These are phyloP conservation scores for Drosophila macrospina DNA, from an alignment of 2,888 invertebrate species.

Conservation along the genomic window DNA sequence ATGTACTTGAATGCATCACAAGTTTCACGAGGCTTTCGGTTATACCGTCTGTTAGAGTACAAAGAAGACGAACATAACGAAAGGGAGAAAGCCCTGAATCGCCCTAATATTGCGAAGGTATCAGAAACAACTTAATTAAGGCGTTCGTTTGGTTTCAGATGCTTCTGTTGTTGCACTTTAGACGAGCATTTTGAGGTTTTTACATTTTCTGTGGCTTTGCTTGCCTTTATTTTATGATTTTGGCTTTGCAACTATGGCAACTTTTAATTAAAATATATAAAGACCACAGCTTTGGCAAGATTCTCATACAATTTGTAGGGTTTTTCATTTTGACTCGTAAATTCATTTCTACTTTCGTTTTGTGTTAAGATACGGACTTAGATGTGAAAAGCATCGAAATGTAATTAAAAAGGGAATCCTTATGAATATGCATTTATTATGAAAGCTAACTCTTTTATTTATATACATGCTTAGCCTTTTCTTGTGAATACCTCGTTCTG, in stretches of 20 bases:
- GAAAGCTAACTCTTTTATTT: not conserved
- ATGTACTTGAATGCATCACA: too few relatives aligned
- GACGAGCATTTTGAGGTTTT: constrained; percentile 53
- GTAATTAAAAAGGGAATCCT: constrained; percentile 12
- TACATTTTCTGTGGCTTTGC: constrained; percentile 39
- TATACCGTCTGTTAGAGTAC: too few relatives aligned
- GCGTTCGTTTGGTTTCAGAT: constrained; percentile 48
- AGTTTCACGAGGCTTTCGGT: too few relatives aligned
- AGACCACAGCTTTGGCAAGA: constrained; percentile 24
- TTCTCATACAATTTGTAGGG: constrained; percentile 28
- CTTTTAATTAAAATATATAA: constrained; percentile 69
- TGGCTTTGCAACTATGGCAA: constrained; percentile 69
- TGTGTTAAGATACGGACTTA: constrained; percentile 1
- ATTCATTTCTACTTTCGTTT: constrained; percentile 30
- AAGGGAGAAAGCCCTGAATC: not conserved
- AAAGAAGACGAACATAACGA: not conserved
- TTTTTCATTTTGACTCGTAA: constrained; percentile 16
- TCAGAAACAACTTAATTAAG: constrained; percentile 66
- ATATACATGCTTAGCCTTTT: not conserved
- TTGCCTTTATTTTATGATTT: constrained; percentile 34
- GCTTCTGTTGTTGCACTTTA: constrained; percentile 30
- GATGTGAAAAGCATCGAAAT: constrained; percentile 7
- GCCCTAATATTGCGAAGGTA: not conserved
- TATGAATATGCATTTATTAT: too few relatives aligned
- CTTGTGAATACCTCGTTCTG: not conserved